Base-by-base conservation (phyloP, 1,140 invertebrate genomes). In the Cyclina sinensis region DNA sequence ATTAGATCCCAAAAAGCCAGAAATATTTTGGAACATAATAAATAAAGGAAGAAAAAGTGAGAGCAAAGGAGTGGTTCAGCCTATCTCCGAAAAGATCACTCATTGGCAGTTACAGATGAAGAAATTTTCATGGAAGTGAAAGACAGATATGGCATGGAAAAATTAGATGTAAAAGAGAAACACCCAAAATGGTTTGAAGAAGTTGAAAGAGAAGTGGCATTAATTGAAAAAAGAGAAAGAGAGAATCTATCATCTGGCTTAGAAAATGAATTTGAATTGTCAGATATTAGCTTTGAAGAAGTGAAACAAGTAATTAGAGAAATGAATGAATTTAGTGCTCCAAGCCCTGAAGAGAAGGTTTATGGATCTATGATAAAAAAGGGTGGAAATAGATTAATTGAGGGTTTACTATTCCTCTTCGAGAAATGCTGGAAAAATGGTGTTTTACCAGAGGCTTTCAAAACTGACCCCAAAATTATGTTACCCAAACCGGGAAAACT, bases 71-170 rank as follows among this genome's bases (percentile, higher is more conserved):
- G 59, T 32, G 30, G 59, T 65, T 7, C 59, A 65, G n/a, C 59
- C 59, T 24, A 65, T 65, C 7, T 32, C n/a, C 5, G n/a, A 32
- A 32, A 21, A 11, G 59, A 65, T n/a, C 7, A 65, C 59, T 9
- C 59, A 9, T n/a, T 65, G 5, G 59, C 59, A 32, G 59, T 65
- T 24, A 9, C 59, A 65, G 59, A 65, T 65, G 7, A 65, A 7
- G 59, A 65, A 21, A 65, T 65, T 7, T 65, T 65, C 21, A 21
- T 65, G 9, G 59, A 65, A 21, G n/a, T 65, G 59, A 65, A 65
- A 65, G 59, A 65, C 5, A 7, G 59, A 21, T 65, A 65, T 24
- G 59, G 59, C 7, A 65, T 11, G n/a, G 59, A 65, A 65, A n/a
- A 65, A 5, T 32, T 65, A 32, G 59, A 65, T n/a, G 59, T 65